phyloP scores from a whole-genome alignment of 1,140 invertebrate species.

The Elysia chlorotica region DNA sequence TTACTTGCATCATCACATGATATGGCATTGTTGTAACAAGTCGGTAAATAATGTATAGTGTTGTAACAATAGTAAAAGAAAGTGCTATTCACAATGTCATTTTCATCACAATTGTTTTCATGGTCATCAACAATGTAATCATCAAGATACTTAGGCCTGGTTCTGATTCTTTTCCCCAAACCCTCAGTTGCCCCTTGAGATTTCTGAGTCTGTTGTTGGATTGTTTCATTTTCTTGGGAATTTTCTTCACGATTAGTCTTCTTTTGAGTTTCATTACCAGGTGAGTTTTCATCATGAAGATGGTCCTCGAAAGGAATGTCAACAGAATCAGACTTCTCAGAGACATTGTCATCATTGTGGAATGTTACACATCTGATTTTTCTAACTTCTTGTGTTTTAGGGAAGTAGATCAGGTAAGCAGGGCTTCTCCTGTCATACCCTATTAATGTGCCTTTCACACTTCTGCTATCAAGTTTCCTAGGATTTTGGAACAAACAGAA shows the following conservation, averaged over 20 bases:
- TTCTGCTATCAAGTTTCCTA: slow-evolving; percentile 11
- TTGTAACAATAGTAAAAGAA: neutral
- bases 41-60: neutral
- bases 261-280: neutral
- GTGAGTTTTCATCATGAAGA: neutral
- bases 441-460: slow-evolving; percentile 8
- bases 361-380: slow-evolving; percentile 13
- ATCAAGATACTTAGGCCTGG: neutral
- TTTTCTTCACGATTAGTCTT: neutral
- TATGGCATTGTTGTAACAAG: neutral
- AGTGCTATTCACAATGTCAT: neutral
- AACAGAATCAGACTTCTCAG: slow-evolving; percentile 2
- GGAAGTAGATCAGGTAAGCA: neutral
- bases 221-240: neutral
- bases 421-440: neutral
- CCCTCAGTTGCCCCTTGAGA: neutral
- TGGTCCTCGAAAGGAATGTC: neutral
- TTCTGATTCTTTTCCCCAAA: slow-evolving; percentile 1
- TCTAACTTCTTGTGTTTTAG: slow-evolving; percentile 2
- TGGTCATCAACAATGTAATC: neutral
- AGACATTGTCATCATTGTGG: neutral
- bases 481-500: neutral
- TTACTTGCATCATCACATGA: slow-evolving; percentile 47
- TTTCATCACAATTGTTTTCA: slow-evolving; percentile 4
- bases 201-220: neutral